Percentiles rank a stretch among this genome's conserved stretches.
These are phyloP conservation scores for Drosophila quasianomalipes DNA, from an alignment of 2,888 invertebrate genomes.

Conservation along the genomic window DNA sequence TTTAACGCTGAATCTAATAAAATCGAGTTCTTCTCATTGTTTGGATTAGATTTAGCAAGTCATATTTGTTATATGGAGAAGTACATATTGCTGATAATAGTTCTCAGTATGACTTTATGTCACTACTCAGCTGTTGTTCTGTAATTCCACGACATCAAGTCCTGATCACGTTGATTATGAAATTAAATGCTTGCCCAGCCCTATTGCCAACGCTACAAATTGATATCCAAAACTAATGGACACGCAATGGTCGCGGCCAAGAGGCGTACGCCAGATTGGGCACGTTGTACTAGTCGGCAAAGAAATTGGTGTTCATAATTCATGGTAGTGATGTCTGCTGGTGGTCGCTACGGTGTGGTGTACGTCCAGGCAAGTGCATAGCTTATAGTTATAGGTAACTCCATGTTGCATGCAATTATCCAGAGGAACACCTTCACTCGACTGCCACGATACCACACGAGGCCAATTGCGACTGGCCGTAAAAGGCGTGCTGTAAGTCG, in stretches of 20 bases:
- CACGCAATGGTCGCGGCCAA: constrained; percentile 49
- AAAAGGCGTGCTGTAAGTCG: constrained; percentile 69
- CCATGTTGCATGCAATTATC: constrained; percentile 68
- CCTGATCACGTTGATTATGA: constrained; percentile 61
- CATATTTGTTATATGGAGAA: not conserved
- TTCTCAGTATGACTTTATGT: not conserved
- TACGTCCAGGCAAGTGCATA: constrained; percentile 38
- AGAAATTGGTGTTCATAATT: constrained; percentile 72
- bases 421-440: constrained; percentile 57
- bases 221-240: constrained; percentile 69
- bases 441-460: constrained; percentile 34
- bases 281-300: constrained; percentile 9
- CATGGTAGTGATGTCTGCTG: constrained; percentile 42
- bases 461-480: constrained; percentile 51
- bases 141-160: constrained; percentile 28
- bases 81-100: not conserved
- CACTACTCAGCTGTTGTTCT: not conserved
- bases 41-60: not conserved
- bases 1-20: not conserved
- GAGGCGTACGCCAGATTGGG: constrained; percentile 2
- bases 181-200: constrained; percentile 66
- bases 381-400: constrained; percentile 33
- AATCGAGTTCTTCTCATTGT: not conserved
- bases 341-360: constrained; percentile 45
- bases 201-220: constrained; percentile 65